Evolutionary conservation across 2,888 invertebrate species (phyloP).

Genomic region (Aporophyla nigra): DNA sequence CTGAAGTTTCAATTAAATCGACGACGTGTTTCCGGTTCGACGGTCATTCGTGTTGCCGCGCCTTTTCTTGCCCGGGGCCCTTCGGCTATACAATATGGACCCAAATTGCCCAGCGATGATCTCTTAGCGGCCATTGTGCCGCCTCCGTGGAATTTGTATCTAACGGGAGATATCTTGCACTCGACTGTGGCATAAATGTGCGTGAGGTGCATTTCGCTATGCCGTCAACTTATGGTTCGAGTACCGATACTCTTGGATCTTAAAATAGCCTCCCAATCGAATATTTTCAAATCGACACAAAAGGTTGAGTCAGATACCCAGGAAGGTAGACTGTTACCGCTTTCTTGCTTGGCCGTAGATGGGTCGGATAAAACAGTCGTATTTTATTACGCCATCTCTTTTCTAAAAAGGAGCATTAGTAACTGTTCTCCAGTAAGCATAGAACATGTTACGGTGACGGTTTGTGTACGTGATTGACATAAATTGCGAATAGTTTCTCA

Average conservation of each 20-base stretch:
- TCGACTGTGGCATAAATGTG: constrained; percentile 76
- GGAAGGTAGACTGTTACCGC: constrained; percentile 45
- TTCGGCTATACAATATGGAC: constrained; percentile 80
- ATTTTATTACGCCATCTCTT: constrained; percentile 61
- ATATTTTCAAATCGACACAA: constrained; percentile 48
- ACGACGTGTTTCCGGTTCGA: constrained; percentile 79
- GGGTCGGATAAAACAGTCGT: constrained; percentile 47
- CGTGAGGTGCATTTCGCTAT: constrained; percentile 82
- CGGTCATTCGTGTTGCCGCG: constrained; percentile 72
- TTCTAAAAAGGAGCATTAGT: constrained; percentile 60
- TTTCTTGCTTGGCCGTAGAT: constrained; percentile 47
- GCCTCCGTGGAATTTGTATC: constrained; percentile 81
- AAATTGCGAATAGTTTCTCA: constrained; percentile 60
- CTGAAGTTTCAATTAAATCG: constrained; percentile 80
- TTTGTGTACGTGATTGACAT: constrained; percentile 65
- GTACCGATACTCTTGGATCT: constrained; percentile 45
- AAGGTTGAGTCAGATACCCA: constrained; percentile 46
- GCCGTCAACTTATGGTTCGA: constrained; percentile 67
- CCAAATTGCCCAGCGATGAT: constrained; percentile 83
- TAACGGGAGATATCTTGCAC: constrained; percentile 85
- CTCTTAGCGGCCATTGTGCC: constrained; percentile 80
- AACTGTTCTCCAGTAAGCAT: constrained; percentile 57
- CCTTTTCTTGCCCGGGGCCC: constrained; percentile 78
- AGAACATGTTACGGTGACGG: constrained; percentile 58
- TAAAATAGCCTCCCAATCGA: constrained; percentile 47